Evolutionary conservation across 2,797 vertebrate species (phyloP), one percentile per base, ranked within the genome.

Genomic region (Halcyon chelicuti): DNA sequence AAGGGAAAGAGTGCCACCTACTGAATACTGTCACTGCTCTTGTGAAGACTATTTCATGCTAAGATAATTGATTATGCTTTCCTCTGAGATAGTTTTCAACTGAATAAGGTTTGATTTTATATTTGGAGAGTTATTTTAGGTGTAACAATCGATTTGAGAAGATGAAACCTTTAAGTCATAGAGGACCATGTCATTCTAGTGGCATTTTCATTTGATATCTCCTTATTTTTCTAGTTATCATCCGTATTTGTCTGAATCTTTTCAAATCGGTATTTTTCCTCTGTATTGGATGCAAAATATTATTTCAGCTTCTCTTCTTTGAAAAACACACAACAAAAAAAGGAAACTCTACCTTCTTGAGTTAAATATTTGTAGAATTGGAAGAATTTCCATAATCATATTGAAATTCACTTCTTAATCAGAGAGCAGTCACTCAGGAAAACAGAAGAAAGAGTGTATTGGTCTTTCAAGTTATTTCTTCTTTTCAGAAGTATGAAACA

Each of bases 1-100:
- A 84, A 88, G 71, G 76, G 89, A 84, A 75, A 95, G 85, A 92
- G 87, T 94, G 96, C 96, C 96, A 96, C 60, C 96, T 97, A 76
- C 90, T 88, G 96, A 94, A 66, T 80, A 26, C 44, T 46, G 3
- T 58, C 10, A 37, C 19, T 62, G 21, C 20, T 90, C 29, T 40
- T 37, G 7, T 22, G 51, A 68, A 62, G 58, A 22, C 12, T 44
- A 37, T 80, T 88, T 46, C 61, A 14, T 68, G 11, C 33, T n/a
- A 57, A 83, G 71, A n/a, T 8, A 82, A 58, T 57, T 86, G 28
- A 8, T 68, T 80, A 8, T 17, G 3, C 42, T 83, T 91, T 75
- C 76, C 12, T 94, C 20, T 33, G 10, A 73, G 35, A 47, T 33
- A 3, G 35, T 89, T 83, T 92, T 88, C 51, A 91, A 23, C 23